A percentile compares a stretch with the other conserved stretches of the same genome.
phyloP scores from a whole-genome alignment of 2,113 vertebrate genomes.

The Nerophis lumbriciformis region DNA sequence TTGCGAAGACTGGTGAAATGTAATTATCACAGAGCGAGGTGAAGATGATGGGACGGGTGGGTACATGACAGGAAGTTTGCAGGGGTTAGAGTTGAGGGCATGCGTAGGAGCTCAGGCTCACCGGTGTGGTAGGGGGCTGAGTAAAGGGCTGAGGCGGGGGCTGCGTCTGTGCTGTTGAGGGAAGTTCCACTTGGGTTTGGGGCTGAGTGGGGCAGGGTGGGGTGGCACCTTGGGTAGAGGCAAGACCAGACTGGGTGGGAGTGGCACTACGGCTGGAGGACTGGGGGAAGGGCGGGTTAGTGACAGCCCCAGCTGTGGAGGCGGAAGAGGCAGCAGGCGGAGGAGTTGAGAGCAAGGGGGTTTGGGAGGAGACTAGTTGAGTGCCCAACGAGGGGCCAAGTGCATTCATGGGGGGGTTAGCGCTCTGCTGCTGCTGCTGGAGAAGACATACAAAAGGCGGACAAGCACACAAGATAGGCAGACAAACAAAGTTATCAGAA shows the following conservation, averaged over 20 bases:
- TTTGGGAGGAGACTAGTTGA: slow-evolving; percentile 84
- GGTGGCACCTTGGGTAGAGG: slow-evolving; percentile 74
- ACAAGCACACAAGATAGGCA: slow-evolving; percentile 29
- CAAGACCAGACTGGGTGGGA: slow-evolving; percentile 80
- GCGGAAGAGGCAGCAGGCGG: slow-evolving; percentile 70
- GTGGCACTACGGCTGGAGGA: slow-evolving; percentile 85
- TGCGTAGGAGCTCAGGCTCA: slow-evolving; percentile 74
- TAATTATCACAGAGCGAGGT: slow-evolving; percentile 34
- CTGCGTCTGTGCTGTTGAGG: slow-evolving; percentile 65
- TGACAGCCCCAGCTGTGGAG: slow-evolving; percentile 64
- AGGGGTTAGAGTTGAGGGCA: slow-evolving; percentile 50
- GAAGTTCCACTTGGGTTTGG: slow-evolving; percentile 80
- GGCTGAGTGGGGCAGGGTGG: slow-evolving; percentile 79
- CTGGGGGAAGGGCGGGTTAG: slow-evolving; percentile 78
- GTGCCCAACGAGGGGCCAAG: slow-evolving; percentile 77
- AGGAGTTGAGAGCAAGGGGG: slow-evolving; percentile 79
- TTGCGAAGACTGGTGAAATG: slow-evolving; percentile 42
- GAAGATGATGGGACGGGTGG: slow-evolving; percentile 38
- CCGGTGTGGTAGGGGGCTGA: slow-evolving; percentile 88
- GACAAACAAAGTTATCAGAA: slow-evolving; percentile 35
- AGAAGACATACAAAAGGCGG: slow-evolving; percentile 44
- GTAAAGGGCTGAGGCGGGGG: slow-evolving; percentile 76
- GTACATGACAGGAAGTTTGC: slow-evolving; percentile 47
- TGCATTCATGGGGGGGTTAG: slow-evolving; percentile 86
- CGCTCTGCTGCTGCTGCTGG: slow-evolving; percentile 79